phyloP scores from a whole-genome alignment of 30 jellyfish, hydroid and myxozoan species.

The Nemopilema nomurai region DNA sequence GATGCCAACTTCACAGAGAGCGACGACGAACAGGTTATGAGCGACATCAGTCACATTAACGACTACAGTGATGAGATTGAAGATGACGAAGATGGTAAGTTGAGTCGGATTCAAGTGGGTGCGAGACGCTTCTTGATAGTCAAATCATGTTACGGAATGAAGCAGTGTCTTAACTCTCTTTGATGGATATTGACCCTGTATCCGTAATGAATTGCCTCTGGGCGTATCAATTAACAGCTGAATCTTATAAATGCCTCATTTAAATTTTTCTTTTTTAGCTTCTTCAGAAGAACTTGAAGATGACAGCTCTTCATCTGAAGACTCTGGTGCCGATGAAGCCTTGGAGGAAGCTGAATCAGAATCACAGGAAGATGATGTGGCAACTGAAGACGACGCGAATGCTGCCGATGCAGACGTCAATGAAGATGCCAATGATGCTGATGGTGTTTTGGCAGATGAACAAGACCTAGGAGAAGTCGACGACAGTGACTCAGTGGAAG shows the following conservation, averaged over 20 bases:
- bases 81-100: conserved; percentile 26
- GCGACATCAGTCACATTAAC: conserved; percentile 53
- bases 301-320: conserved; percentile 9
- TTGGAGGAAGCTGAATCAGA: conserved; percentile 38
- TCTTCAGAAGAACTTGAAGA: neutral
- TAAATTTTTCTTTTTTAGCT: neutral
- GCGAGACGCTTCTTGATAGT: neutral
- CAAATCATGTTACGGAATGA: no score
- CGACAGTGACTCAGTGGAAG: conserved; percentile 21
- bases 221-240: no score
- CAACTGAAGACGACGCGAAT: conserved; percentile 19
- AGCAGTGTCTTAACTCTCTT: no score
- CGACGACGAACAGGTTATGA: conserved; percentile 66
- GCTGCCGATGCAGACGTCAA: conserved; percentile 21
- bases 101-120: neutral
- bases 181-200: no score
- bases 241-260: no score
- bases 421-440: conserved; percentile 27
- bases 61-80: conserved; percentile 51
- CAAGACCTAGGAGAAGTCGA: conserved; percentile 18
- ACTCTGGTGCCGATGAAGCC: conserved; percentile 12
- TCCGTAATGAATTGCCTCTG: no score
- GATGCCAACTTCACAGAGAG: conserved; percentile 50
- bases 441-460: conserved; percentile 20
- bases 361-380: conserved; percentile 1